Percentiles rank a stretch among this genome's conserved stretches.
These are phyloP conservation scores for Zalophus californianus DNA, from an alignment of 2,797 vertebrate genomes.

Conservation along the genomic window DNA sequence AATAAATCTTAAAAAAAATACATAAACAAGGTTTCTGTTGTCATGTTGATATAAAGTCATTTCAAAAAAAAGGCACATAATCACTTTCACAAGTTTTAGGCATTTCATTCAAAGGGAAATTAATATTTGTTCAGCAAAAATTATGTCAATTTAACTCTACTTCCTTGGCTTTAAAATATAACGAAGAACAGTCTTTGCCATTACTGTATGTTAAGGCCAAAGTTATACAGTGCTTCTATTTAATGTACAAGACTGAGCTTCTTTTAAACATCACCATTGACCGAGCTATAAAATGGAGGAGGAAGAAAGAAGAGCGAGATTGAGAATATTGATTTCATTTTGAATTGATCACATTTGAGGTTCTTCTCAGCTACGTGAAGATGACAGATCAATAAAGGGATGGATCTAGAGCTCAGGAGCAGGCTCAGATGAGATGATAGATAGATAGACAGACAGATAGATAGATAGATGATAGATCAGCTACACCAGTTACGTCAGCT, in stretches of 20 bases:
- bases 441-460: too few relatives aligned
- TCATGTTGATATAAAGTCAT: not conserved
- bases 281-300: not conserved
- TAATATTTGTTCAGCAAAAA: not conserved
- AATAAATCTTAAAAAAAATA: not conserved
- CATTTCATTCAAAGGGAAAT: not conserved
- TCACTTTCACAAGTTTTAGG: not conserved
- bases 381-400: not conserved
- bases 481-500: not conserved
- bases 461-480: not conserved
- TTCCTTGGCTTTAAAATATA: slow-evolving; percentile 9
- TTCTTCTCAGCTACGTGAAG: not conserved
- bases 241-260: not conserved
- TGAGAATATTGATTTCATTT: not conserved
- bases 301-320: not conserved
- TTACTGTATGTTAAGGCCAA: not conserved
- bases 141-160: not conserved
- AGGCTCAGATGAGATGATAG: not conserved
- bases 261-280: not conserved
- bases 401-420: not conserved
- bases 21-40: not conserved
- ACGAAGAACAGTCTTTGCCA: not conserved
- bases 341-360: not conserved
- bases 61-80: not conserved
- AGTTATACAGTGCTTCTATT: not conserved